A percentile compares a stretch with the other conserved stretches of the same genome.
phyloP scores from a whole-genome alignment of 2,797 vertebrate species.

The Tapirus indicus region DNA sequence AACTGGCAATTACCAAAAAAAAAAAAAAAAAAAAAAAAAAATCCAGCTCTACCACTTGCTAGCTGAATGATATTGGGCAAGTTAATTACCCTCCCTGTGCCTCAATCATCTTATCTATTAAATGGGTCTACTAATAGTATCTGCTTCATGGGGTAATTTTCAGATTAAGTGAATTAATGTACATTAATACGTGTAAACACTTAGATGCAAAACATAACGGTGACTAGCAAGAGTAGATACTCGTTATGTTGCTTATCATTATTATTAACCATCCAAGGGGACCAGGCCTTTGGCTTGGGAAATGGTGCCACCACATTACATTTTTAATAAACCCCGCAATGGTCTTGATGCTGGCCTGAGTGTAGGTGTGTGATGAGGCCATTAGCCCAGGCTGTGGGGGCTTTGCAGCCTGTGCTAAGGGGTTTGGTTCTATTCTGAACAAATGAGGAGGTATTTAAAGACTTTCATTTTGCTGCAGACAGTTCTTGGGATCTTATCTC shows the following conservation, averaged over 20 bases:
- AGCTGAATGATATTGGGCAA: neutral
- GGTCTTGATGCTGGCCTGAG: neutral
- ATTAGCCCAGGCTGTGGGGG: neutral
- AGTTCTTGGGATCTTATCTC: neutral
- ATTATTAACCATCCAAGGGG: neutral
- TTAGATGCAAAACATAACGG: neutral
- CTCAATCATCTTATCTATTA: neutral
- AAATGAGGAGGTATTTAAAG: neutral
- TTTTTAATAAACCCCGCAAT: neutral
- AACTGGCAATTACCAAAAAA: too few species aligned
- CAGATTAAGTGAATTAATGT: constrained; percentile 46
- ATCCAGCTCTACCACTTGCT: neutral
- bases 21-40: neutral
- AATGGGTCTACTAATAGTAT: neutral
- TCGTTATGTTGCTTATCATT: neutral
- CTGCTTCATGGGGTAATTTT: constrained; percentile 25
- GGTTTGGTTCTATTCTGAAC: neutral
- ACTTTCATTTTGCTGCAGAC: neutral
- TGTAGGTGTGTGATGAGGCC: neutral
- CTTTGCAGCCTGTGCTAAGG: neutral
- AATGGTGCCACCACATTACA: neutral
- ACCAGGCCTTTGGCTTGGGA: neutral
- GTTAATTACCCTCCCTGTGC: neutral
- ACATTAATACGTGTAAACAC: neutral
- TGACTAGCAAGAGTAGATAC: neutral